A percentile compares a stretch with the other conserved stretches of the same genome.
Evolutionary conservation across 2,888 invertebrate species (phyloP).

Genomic region (Diadegma fenestrale): DNA sequence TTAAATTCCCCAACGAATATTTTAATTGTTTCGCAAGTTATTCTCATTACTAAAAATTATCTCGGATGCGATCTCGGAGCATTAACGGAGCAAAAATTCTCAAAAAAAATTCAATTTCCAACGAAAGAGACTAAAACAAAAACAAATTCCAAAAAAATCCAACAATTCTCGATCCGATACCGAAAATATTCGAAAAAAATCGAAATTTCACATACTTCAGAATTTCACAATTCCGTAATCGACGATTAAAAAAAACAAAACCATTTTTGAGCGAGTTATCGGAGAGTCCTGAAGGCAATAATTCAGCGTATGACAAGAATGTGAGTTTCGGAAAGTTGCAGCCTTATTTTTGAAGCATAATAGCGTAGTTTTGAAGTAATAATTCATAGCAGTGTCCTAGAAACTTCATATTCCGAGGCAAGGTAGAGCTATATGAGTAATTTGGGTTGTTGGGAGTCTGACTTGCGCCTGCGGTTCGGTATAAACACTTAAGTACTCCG

Average conservation of each 20-base stretch:
- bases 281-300: not conserved
- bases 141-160: not conserved
- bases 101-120: not conserved
- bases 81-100: not conserved
- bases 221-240: not conserved
- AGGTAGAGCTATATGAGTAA: slow-evolving; percentile 11
- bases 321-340: not conserved
- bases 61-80: not conserved
- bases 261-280: not conserved
- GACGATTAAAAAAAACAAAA: not conserved
- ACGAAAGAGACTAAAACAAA: not conserved
- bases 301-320: slow-evolving; percentile 13
- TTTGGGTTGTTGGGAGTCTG: slow-evolving; percentile 34
- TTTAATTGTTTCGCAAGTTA: not conserved
- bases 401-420: slow-evolving; percentile 27
- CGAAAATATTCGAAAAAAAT: not conserved
- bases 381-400: slow-evolving; percentile 43
- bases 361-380: slow-evolving; percentile 35
- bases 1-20: not conserved
- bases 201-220: not conserved
- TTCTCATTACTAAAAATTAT: not conserved
- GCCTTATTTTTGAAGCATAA: slow-evolving; percentile 9
- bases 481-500: slow-evolving; percentile 32
- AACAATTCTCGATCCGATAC: not conserved
- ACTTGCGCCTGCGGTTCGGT: slow-evolving; percentile 56